Base-by-base conservation (phyloP, 2,797 vertebrate genomes). In the Muscicapa striata region DNA sequence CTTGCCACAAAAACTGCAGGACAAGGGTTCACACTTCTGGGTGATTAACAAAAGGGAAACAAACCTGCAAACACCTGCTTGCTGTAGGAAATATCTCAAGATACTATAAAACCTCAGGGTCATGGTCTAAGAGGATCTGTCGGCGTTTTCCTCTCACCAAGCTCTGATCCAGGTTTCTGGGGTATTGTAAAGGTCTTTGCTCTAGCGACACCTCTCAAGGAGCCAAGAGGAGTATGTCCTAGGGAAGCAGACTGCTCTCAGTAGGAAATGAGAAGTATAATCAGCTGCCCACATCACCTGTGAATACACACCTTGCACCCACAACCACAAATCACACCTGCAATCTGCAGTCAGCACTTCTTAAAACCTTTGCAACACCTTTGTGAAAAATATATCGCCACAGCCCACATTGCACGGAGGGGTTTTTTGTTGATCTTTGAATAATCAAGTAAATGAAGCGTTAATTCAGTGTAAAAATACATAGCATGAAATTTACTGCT, bases 351-450 rank as follows among this genome's bases (percentile, higher is more conserved):
- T 27, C 69, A 94, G 16, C 43, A 15, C 59, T 91, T 66, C 18
- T 49, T 75, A 70, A 79, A 82, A 41, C 13, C 6, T 52, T 66
- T 2, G 1, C 26, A 79, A 76, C 18, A n/a, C 9, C 46, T 72
- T 81, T 14, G 5, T 59, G 78, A 91, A 87, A 90, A 69, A 19
- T 15, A 1, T 59, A 23, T 24, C 54, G 18, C n/a, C 32, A 46
- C 8, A 55, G 34, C 15, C 21, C 32, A 36, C 4, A 7, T 14
- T 32, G 7, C 0, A 3, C 4, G 7, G 18, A 54, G 29, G 4
- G 9, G 0, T 46, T 90, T 81, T 59, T 36, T 64, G 41, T 67
- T 57, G 45, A 32, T 23, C 17, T 85, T 77, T 48, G 49, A 30
- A 43, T n/a, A 55, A 68, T 51, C 27, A 48, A 62, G 29, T 59